These are phyloP conservation scores for Drosophila sproati DNA, from an alignment of 1,140 invertebrate species.

Conservation along the genomic window DNA sequence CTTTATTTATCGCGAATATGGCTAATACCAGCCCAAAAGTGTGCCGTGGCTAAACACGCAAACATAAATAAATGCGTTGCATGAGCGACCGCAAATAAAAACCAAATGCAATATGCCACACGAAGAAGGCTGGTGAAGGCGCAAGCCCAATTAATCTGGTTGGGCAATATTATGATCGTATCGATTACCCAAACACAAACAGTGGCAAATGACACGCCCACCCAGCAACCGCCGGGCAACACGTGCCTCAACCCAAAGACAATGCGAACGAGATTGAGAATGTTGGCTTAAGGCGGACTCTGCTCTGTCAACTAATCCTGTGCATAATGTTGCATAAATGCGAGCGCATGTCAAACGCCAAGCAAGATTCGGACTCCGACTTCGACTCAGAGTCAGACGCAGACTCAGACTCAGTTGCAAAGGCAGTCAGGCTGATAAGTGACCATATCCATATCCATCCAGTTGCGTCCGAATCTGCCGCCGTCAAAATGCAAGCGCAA, in stretches of 20 bases:
- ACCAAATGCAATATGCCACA: slow-evolving; percentile 59
- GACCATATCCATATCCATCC: slow-evolving; percentile 46
- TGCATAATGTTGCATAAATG: slow-evolving; percentile 80
- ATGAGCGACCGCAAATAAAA: slow-evolving; percentile 25
- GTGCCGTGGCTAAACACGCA: neutral
- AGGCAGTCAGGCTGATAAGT: slow-evolving; percentile 23
- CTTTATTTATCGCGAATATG: no score
- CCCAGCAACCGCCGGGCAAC: slow-evolving; percentile 20
- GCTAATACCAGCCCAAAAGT: slow-evolving; percentile 25
- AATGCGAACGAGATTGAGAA: neutral
- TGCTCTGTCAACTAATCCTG: slow-evolving; percentile 63
- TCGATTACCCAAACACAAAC: slow-evolving; percentile 69
- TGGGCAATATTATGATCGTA: slow-evolving; percentile 75
- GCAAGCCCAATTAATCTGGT: slow-evolving; percentile 61
- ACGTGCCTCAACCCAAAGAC: slow-evolving; percentile 49
- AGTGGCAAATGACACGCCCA: slow-evolving; percentile 27
- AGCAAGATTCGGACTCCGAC: slow-evolving; percentile 19
- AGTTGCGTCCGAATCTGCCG: slow-evolving; percentile 67
- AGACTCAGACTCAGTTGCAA: slow-evolving; percentile 10
- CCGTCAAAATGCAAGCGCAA: slow-evolving; percentile 70
- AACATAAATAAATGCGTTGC: neutral
- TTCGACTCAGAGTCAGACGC: neutral
- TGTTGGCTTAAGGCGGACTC: slow-evolving; percentile 10
- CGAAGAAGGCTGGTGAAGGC: neutral
- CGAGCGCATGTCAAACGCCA: slow-evolving; percentile 66